Percentiles rank a stretch among this genome's conserved stretches.
phyloP scores from a whole-genome alignment of 2,888 invertebrate genomes.

The Drosophila longiperda region DNA sequence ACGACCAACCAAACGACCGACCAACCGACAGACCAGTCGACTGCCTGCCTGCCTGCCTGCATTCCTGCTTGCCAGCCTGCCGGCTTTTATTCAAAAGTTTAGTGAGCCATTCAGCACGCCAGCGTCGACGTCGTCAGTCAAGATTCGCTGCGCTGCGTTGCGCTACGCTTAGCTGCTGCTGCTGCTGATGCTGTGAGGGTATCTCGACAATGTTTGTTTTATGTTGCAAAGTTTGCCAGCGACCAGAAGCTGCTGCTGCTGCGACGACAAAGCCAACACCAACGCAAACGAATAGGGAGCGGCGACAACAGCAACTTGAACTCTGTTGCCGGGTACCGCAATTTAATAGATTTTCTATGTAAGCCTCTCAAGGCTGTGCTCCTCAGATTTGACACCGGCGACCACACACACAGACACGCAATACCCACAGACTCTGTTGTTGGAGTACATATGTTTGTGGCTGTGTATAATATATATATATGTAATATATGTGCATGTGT shows the following conservation, averaged over 20 bases:
- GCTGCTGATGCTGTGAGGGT: constrained; percentile 44
- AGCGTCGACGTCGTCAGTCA: constrained; percentile 71
- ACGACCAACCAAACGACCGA: neutral
- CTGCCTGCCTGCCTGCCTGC: constrained; percentile 17
- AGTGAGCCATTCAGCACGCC: constrained; percentile 78
- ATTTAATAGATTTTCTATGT: constrained; percentile 80
- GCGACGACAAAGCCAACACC: constrained; percentile 29
- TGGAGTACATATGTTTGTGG: constrained; percentile 6
- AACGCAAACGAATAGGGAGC: constrained; percentile 22
- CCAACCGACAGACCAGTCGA: neutral
- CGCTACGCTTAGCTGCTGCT: constrained; percentile 22
- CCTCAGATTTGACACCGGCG: constrained; percentile 75
- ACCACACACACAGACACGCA: constrained; percentile 57
- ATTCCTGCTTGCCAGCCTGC: constrained; percentile 38
- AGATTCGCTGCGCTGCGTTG: constrained; percentile 57
- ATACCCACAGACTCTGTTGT: constrained; percentile 30
- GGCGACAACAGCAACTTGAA: constrained; percentile 50
- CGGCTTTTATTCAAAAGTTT: constrained; percentile 80
- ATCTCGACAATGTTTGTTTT: constrained; percentile 80
- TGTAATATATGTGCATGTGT: neutral
- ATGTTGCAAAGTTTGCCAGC: constrained; percentile 78
- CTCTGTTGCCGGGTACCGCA: constrained; percentile 61
- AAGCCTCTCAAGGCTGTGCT: constrained; percentile 70
- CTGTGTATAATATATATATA: constrained; percentile 1
- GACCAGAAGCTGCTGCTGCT: constrained; percentile 57